These are phyloP conservation scores for Solenopsis fugax DNA, from an alignment of 1,140 invertebrate genomes.

Conservation along the genomic window DNA sequence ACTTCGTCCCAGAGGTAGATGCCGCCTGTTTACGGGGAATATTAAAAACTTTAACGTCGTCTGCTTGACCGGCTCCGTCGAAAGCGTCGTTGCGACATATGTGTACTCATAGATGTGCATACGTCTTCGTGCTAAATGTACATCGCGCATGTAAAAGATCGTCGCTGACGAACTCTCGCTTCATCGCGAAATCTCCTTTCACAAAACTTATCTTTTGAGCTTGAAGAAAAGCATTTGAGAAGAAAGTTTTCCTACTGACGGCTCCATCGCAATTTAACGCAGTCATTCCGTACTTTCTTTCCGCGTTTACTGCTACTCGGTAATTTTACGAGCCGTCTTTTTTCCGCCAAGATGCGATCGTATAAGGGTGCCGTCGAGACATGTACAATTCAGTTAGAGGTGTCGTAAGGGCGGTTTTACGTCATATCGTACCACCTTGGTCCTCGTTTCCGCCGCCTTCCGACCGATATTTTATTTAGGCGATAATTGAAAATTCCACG, in stretches of 20 bases:
- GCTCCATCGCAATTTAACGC: slow-evolving; percentile 59
- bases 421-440: slow-evolving; percentile 74
- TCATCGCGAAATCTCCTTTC: slow-evolving; percentile 7
- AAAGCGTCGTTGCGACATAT: slow-evolving; percentile 22
- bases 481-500: slow-evolving; percentile 83
- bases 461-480: slow-evolving; percentile 81
- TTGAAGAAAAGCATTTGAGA: slow-evolving; percentile 11
- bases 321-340: slow-evolving; percentile 73
- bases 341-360: slow-evolving; percentile 55
- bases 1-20: slow-evolving; percentile 86
- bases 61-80: slow-evolving; percentile 69
- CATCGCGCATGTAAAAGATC: neutral
- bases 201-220: neutral
- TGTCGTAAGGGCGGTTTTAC: slow-evolving; percentile 74
- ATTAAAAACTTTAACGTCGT: slow-evolving; percentile 85
- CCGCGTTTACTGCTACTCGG: slow-evolving; percentile 68
- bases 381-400: slow-evolving; percentile 79
- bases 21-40: slow-evolving; percentile 85
- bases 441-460: slow-evolving; percentile 47
- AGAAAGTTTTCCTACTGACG: slow-evolving; percentile 33
- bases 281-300: slow-evolving; percentile 64
- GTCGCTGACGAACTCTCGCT: neutral
- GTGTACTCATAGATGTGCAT: neutral
- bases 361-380: slow-evolving; percentile 64
- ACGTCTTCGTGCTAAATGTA: neutral